These are phyloP conservation scores for Tetropium fuscum DNA, from an alignment of 2,888 invertebrate genomes.

Conservation along the genomic window DNA sequence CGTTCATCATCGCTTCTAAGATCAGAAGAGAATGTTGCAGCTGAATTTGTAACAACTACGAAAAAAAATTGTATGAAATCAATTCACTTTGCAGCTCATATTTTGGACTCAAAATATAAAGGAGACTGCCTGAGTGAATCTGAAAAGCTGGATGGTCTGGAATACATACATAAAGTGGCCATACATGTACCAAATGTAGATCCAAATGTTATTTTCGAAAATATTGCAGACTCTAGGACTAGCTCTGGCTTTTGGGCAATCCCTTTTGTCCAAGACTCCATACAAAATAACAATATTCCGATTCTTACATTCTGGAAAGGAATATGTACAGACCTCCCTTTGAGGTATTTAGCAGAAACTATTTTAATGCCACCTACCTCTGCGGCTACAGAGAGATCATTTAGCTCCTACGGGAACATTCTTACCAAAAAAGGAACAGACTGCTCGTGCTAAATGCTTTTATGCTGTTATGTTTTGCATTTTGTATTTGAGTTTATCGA, in stretches of 20 bases:
- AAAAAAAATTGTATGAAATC: neutral
- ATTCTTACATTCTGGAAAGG: neutral
- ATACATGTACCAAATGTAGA: neutral
- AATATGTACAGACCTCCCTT: constrained; percentile 1
- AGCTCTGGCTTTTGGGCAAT: neutral
- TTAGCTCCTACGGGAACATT: neutral
- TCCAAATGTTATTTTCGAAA: neutral
- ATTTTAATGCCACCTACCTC: neutral
- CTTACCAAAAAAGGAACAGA: constrained; percentile 3
- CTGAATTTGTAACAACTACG: too few relatives aligned
- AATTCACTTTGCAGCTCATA: neutral
- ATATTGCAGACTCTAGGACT: neutral
- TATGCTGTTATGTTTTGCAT: too few relatives aligned
- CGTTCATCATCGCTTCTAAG: too few relatives aligned
- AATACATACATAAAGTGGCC: constrained; percentile 1
- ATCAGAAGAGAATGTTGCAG: too few relatives aligned
- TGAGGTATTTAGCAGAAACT: constrained; percentile 1
- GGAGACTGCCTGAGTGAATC: neutral
- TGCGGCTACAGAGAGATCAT: constrained; percentile 4
- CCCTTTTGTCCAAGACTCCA: neutral
- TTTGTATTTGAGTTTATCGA: too few relatives aligned
- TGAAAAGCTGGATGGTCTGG: neutral
- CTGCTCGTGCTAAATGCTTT: too few relatives aligned
- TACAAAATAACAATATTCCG: neutral
- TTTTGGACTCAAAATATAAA: neutral